These are phyloP conservation scores for Chunga burmeisteri DNA, from an alignment of 2,113 vertebrate genomes.

Conservation along the genomic window DNA sequence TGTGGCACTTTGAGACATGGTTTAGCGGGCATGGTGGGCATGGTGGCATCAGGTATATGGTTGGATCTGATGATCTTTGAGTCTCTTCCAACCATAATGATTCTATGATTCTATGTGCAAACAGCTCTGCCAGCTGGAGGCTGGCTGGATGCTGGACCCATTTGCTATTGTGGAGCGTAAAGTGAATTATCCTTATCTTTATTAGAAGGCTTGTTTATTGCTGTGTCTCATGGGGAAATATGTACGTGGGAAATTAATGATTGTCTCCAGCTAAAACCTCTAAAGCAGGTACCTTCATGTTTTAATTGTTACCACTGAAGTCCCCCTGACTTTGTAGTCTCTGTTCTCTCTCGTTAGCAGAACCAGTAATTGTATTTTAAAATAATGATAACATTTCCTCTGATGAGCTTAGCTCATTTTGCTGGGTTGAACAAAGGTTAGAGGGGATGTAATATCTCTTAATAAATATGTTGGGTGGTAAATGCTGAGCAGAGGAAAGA, in stretches of 20 bases:
- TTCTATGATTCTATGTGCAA: neutral
- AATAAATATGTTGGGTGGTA: neutral
- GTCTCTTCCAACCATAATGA: no score
- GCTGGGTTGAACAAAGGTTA: neutral
- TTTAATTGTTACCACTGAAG: neutral
- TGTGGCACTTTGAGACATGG: no score
- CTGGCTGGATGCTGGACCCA: neutral
- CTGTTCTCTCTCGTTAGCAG: neutral
- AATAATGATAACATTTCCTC: slow-evolving; percentile 20
- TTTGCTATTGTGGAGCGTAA: neutral
- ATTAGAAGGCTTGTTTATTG: neutral
- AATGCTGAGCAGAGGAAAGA: neutral
- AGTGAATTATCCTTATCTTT: neutral
- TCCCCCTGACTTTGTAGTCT: neutral
- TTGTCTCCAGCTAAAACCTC: neutral
- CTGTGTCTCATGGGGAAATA: neutral
- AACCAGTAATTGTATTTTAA: slow-evolving; percentile 30
- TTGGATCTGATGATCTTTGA: no score
- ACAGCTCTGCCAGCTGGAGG: neutral
- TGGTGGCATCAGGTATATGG: no score
- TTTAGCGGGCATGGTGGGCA: no score
- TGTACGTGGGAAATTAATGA: neutral
- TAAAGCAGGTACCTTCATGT: neutral
- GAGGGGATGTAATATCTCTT: neutral
- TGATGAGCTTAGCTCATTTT: neutral